phyloP scores from a whole-genome alignment of 1,140 invertebrate species.

The Drosophila repletoides region DNA sequence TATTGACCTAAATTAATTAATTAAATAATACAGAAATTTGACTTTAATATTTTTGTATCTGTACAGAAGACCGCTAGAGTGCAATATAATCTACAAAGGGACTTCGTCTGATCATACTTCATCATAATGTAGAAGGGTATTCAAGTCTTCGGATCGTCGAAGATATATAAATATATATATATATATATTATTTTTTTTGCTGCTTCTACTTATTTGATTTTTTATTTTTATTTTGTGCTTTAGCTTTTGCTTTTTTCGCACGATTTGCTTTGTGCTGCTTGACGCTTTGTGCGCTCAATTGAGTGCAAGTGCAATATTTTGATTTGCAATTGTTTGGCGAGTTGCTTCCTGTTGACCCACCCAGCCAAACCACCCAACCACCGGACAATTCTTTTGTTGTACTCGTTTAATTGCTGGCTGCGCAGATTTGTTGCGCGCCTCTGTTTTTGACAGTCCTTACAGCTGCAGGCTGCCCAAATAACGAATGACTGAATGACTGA shows the following conservation, averaged over 20 bases:
- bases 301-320: constrained; percentile 72
- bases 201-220: not conserved
- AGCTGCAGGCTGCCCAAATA: constrained; percentile 4
- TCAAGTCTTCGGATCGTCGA: too few species aligned
- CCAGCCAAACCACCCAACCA: not conserved
- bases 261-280: constrained; percentile 61
- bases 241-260: constrained; percentile 44
- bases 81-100: too few species aligned
- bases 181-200: too few species aligned
- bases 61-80: too few species aligned
- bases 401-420: constrained; percentile 28
- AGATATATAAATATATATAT: too few species aligned
- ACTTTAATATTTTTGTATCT: too few species aligned
- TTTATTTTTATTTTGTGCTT: constrained; percentile 10
- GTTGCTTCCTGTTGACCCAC: constrained; percentile 20
- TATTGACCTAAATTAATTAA: too few species aligned
- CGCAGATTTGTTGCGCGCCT: constrained; percentile 2
- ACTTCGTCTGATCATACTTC: too few species aligned
- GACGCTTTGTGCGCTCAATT: constrained; percentile 54
- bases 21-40: too few species aligned
- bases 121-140: constrained; percentile 13
- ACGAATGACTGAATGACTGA: not conserved
- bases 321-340: constrained; percentile 64
- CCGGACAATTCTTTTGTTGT: constrained; percentile 9
- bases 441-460: constrained; percentile 24